Evolutionary conservation across 2,888 invertebrate genomes (phyloP).

Genomic region (Diogma glabrata): DNA sequence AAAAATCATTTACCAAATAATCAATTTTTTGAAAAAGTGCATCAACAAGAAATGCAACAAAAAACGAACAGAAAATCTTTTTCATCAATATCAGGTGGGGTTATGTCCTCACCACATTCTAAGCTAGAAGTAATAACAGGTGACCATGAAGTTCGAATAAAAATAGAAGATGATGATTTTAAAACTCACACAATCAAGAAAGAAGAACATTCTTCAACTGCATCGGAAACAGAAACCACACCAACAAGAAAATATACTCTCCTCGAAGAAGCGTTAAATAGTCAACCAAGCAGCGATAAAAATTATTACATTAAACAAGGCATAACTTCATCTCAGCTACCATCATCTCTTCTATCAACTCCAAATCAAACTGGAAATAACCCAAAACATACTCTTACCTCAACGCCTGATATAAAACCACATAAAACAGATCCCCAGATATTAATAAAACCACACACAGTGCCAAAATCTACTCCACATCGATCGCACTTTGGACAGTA

Average conservation of each 20-base stretch:
- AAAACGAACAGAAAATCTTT: conserved; percentile 25
- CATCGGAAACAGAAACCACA: not conserved
- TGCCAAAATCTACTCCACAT: not conserved
- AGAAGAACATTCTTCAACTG: not conserved
- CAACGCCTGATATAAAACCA: not conserved
- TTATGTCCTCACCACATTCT: too few relatives aligned
- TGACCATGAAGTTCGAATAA: not conserved
- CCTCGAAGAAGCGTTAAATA: conserved; percentile 4
- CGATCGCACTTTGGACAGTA: not conserved
- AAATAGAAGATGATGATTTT: not conserved
- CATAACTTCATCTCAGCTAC: too few relatives aligned
- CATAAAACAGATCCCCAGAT: conserved; percentile 11
- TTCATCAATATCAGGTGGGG: not conserved
- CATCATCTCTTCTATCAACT: not conserved
- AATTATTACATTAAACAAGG: not conserved
- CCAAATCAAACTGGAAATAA: not conserved
- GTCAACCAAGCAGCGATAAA: not conserved
- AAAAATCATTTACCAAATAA: conserved; percentile 36
- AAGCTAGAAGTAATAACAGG: too few relatives aligned
- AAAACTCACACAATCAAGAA: not conserved
- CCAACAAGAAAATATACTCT: not conserved
- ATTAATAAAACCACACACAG: conserved; percentile 10
- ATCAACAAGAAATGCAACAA: conserved; percentile 33
- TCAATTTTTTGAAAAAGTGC: conserved; percentile 35
- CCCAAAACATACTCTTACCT: not conserved